These are phyloP conservation scores for Lochmaea capreae DNA, from an alignment of 2,888 invertebrate genomes.

Conservation along the genomic window DNA sequence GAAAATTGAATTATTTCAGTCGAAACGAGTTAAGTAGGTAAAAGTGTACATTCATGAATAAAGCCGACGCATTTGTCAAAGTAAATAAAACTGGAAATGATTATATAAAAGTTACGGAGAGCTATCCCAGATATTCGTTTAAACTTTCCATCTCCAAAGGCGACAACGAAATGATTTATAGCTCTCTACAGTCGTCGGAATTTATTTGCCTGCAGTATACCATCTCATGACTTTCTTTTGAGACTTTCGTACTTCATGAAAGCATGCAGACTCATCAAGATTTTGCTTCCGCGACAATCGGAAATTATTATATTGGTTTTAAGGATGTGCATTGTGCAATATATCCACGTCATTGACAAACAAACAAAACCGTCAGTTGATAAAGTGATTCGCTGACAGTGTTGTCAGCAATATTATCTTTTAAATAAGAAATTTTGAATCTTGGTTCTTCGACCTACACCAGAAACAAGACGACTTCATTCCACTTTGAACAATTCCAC, in stretches of 20 bases:
- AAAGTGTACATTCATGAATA: constrained; percentile 37
- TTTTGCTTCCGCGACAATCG: constrained; percentile 8
- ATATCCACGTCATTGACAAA: not conserved
- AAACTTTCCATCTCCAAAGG: constrained; percentile 56
- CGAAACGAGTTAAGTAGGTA: constrained; percentile 38
- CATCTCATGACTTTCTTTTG: constrained; percentile 31
- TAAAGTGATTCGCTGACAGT: no score
- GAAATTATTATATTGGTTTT: not conserved
- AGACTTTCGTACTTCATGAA: constrained; percentile 24
- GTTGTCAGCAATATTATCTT: no score
- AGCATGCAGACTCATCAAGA: constrained; percentile 27
- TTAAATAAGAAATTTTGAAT: no score
- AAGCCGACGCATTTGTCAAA: constrained; percentile 37
- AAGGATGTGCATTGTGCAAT: not conserved
- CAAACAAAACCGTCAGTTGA: not conserved
- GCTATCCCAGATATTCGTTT: constrained; percentile 58
- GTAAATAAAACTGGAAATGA: constrained; percentile 43
- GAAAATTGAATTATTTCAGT: constrained; percentile 38
- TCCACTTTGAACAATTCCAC: no score
- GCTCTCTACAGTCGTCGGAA: constrained; percentile 52
- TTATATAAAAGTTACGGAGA: constrained; percentile 49
- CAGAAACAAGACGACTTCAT: no score
- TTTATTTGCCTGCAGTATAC: constrained; percentile 38
- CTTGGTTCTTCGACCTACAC: no score
- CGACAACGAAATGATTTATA: constrained; percentile 57